These are phyloP conservation scores for Amniataba percoides DNA, from an alignment of 2,797 vertebrate species.

Conservation along the genomic window DNA sequence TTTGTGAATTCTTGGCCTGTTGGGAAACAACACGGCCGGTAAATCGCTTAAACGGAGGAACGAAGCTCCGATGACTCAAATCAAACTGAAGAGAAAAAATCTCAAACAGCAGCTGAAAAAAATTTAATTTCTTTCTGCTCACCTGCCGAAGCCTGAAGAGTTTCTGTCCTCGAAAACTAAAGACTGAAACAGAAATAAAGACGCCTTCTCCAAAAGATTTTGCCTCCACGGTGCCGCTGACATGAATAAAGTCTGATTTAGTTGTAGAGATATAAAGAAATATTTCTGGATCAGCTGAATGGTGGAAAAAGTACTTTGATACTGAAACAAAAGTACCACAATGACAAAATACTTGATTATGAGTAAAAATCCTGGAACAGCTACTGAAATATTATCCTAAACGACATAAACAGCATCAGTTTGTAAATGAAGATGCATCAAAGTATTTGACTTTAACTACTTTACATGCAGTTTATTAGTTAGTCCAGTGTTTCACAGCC, in stretches of 20 bases:
- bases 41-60: background rate
- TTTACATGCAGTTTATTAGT: too few relatives aligned
- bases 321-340: background rate
- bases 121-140: background rate
- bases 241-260: too few relatives aligned
- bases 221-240: background rate
- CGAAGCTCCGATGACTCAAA: background rate
- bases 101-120: background rate
- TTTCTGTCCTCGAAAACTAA: background rate
- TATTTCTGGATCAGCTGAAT: background rate
- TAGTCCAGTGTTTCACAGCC: too few relatives aligned
- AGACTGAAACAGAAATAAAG: background rate
- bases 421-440: too few relatives aligned
- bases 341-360: background rate
- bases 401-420: too few relatives aligned
- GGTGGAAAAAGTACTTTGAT: background rate
- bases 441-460: too few relatives aligned
- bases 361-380: too few relatives aligned
- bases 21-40: background rate
- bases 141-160: background rate
- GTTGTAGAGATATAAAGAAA: background rate
- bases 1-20: conserved; percentile 11
- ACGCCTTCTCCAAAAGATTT: background rate
- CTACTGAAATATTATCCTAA: too few relatives aligned
- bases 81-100: background rate